Base-by-base conservation (phyloP, 1,140 invertebrate genomes). In the Sycobia sp. region DNA sequence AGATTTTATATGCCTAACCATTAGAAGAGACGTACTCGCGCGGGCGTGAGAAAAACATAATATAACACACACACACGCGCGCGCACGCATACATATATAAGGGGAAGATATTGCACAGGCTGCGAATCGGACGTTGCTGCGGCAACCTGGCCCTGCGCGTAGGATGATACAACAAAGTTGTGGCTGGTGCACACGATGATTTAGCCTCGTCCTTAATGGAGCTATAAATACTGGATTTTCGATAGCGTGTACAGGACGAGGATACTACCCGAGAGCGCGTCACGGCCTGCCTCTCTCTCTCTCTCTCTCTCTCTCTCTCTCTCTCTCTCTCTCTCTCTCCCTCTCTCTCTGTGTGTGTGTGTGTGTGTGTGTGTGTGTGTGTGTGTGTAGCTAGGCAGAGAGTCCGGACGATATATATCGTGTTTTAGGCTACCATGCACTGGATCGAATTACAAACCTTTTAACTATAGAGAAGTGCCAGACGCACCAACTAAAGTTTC, bases 211-310 rank as follows among this genome's bases (percentile, higher is more conserved):
- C 77, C 78, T 79, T 82, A 80, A 82, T 82, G 76, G 80, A 80
- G 76, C 78, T 80, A 82, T 80, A 80, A 80, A 82, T 82, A 79
- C 78, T 78, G 74, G 80, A 74, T 80, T 79, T 78, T 80, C 78
- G 76, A 80, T 82, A 78, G n/a, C n/a, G n/a, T n/a, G n/a, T 67
- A 68, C 70, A 76, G 74, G 74, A 74, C 72, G 75, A 75, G 75
- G 67, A 70, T 20, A 14, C 11, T 11, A n/a, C 18, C 34, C 29
- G 29, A 32, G 29, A 11, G 29, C 29, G 9, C 14, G 3, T 4
- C 22, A 11, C 1, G 18, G 10, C 11, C 49, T 18, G 14, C 10
- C 8, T 13, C 23, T n/a, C 18, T 5, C 34, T n/a, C n/a, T 23
- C 1, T 46, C 4, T 46, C 20, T 25, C 5, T 25, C 22, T 46